Conservation (phyloP, 53 echinoderm and acorn worm species). For the Patiria pectinifera region DNA sequence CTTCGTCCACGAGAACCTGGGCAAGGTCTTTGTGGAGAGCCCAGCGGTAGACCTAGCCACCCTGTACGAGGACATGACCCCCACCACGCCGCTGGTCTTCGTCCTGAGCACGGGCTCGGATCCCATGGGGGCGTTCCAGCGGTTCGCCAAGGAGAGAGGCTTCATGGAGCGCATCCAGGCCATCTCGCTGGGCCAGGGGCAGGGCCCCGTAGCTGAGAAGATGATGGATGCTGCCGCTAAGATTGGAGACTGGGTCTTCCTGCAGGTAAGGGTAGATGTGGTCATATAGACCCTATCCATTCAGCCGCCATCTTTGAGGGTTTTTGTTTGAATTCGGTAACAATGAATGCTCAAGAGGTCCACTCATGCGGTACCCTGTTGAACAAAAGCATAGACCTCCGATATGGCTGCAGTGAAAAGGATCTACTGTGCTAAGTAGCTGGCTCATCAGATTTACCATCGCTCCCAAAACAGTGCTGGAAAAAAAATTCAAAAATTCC, state of each 20-base stretch:
- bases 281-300: not conserved
- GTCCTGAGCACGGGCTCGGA: slow-evolving; percentile 98
- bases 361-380: too few species aligned
- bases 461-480: too few species aligned
- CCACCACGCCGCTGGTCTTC: slow-evolving; percentile 91
- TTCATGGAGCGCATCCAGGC: slow-evolving; percentile 96
- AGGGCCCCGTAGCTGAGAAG: slow-evolving; percentile 99
- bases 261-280: slow-evolving; percentile 72
- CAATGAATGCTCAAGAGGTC: too few species aligned
- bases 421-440: too few species aligned
- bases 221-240: slow-evolving; percentile 88
- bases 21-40: slow-evolving; percentile 97
- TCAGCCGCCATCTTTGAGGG: too few species aligned
- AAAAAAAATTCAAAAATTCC: too few species aligned
- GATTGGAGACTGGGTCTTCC: slow-evolving; percentile 98
- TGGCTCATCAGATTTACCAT: too few species aligned
- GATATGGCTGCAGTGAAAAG: too few species aligned
- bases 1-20: slow-evolving; percentile 97
- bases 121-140: slow-evolving; percentile 99
- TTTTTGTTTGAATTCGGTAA: not conserved
- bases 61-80: slow-evolving; percentile 94
- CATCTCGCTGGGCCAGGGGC: slow-evolving; percentile 98
- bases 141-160: slow-evolving; percentile 93
- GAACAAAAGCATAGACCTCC: too few species aligned
- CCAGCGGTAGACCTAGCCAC: slow-evolving; percentile 94